Evolutionary conservation across 2,113 vertebrate species (phyloP).

Genomic region (Neolamprologus cancellatus): DNA sequence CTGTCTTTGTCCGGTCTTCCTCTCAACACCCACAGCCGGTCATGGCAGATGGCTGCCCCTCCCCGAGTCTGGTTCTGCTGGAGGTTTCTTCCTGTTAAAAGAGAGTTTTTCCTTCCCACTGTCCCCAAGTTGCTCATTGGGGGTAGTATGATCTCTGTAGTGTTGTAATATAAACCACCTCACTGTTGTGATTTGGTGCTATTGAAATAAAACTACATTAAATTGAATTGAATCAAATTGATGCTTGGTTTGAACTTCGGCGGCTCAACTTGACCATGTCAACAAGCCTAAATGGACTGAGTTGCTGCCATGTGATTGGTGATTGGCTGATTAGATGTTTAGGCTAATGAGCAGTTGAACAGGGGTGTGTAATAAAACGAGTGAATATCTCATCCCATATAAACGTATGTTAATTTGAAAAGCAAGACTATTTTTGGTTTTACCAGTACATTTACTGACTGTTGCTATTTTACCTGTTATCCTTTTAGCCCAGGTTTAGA

Average conservation of each 20-base stretch:
- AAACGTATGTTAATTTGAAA: background rate
- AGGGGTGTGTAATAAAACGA: background rate
- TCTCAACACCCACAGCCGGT: background rate
- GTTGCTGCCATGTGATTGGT: background rate
- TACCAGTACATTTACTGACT: background rate
- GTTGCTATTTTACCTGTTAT: background rate
- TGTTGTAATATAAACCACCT: background rate
- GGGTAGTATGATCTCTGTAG: background rate
- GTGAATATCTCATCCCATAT: background rate
- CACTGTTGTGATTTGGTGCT: background rate
- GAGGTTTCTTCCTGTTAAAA: background rate
- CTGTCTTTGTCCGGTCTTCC: background rate
- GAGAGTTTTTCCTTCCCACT: background rate
- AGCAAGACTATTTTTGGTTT: background rate
- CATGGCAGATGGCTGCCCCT: background rate
- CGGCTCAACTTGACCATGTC: background rate
- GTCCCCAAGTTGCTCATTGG: background rate
- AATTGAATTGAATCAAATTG: background rate
- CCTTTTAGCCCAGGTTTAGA: background rate
- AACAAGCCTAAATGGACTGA: background rate
- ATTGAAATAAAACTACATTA: background rate
- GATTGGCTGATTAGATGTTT: background rate
- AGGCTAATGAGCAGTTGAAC: background rate
- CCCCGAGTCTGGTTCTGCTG: background rate
- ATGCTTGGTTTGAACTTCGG: background rate